Percentiles rank a stretch among this genome's conserved stretches.
These are phyloP conservation scores for Takifugu flavidus DNA, from an alignment of 2,113 vertebrate species.

Conservation along the genomic window DNA sequence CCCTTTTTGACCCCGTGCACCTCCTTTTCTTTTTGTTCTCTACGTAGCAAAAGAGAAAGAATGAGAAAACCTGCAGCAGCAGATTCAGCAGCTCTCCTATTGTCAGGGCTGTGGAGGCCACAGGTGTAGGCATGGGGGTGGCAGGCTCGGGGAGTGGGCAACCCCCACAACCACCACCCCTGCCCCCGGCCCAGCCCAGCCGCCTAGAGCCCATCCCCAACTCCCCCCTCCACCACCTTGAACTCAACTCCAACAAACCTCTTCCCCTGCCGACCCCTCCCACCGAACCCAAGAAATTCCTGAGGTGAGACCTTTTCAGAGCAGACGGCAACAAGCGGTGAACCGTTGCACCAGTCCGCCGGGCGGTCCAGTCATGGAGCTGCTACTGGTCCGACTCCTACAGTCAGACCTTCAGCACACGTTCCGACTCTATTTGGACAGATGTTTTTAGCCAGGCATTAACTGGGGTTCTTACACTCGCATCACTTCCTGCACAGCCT, in stretches of 20 bases:
- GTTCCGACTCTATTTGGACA: not conserved
- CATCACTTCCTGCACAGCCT: no score
- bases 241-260: constrained; percentile 98
- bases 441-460: no score
- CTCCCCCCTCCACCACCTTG: constrained; percentile 94
- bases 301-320: constrained; percentile 89
- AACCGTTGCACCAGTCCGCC: constrained; percentile 27
- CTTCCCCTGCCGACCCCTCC: constrained; percentile 93
- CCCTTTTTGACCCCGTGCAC: constrained; percentile 54
- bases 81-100: constrained; percentile 97
- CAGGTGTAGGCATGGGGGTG: constrained; percentile 77
- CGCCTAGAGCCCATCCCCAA: constrained; percentile 97
- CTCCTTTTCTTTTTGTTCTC: constrained; percentile 63
- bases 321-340: constrained; percentile 47
- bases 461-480: no score
- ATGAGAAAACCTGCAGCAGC: constrained; percentile 89
- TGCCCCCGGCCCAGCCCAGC: constrained; percentile 81
- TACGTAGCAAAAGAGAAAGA: constrained; percentile 99
- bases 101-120: constrained; percentile 93
- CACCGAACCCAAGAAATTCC: constrained; percentile 96
- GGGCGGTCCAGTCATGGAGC: no score
- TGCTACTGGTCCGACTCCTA: constrained; percentile 8
- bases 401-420: not conserved
- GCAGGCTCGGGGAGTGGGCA: constrained; percentile 80
- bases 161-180: constrained; percentile 84